Conservation (phyloP, 2,888 invertebrate species). For the Diachrysia chrysitis region DNA sequence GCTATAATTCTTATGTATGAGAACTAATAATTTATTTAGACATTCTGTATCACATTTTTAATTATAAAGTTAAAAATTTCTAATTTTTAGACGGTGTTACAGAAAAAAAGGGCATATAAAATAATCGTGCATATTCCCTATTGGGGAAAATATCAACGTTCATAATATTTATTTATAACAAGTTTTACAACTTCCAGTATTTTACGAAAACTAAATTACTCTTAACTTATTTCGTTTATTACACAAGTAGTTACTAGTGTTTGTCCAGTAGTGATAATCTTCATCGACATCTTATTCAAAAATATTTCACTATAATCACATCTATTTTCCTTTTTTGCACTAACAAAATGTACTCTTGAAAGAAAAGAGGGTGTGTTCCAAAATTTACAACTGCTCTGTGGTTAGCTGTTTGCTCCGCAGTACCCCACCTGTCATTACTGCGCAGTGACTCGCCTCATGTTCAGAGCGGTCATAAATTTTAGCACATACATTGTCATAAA, state of each 20-base stretch:
- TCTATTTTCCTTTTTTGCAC: too few species aligned
- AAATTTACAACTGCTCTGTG: not conserved
- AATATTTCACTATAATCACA: not conserved
- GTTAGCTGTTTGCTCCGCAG: not conserved
- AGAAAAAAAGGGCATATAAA: too few species aligned
- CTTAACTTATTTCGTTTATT: not conserved
- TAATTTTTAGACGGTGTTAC: too few species aligned
- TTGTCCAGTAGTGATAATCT: not conserved
- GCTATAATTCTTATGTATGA: too few species aligned
- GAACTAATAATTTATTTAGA: too few species aligned
- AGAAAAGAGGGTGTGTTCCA: not conserved
- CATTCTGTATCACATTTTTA: too few species aligned
- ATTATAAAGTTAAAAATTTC: too few species aligned
- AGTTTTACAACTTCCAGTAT: not conserved
- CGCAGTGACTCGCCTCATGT: not conserved
- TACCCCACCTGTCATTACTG: not conserved
- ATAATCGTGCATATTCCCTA: too few species aligned
- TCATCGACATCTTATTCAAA: not conserved
- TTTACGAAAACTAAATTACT: not conserved
- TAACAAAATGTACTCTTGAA: too few species aligned
- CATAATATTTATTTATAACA: not conserved
- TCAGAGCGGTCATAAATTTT: not conserved
- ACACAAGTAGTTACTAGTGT: not conserved
- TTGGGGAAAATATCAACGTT: not conserved
- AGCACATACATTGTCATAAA: too few species aligned